Percentiles rank a stretch among this genome's conserved stretches.
Evolutionary conservation across 2,797 vertebrate genomes (phyloP).

Genomic region (Mormyrops attenuatus): DNA sequence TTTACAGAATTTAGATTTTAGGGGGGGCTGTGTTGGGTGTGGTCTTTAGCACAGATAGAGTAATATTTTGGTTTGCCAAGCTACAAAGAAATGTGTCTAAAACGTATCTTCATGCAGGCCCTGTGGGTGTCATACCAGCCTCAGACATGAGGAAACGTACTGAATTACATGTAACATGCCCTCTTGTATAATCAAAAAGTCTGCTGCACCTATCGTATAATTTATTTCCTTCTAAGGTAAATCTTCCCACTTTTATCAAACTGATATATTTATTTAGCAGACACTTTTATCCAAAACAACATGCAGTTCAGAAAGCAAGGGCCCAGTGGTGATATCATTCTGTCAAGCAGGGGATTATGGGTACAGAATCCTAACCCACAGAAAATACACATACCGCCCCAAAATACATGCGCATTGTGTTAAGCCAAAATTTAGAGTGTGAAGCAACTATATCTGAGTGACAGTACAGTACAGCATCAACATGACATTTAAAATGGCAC

Average conservation of each 20-base stretch:
- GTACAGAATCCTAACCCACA: background rate
- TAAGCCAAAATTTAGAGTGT: background rate
- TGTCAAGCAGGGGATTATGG: background rate
- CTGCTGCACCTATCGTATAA: background rate
- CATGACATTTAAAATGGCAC: constrained; percentile 16
- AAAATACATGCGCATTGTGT: background rate
- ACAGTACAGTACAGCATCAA: background rate
- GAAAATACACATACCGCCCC: background rate
- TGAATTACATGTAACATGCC: background rate
- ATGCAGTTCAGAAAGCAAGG: background rate
- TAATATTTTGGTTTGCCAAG: background rate
- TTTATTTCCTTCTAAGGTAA: background rate
- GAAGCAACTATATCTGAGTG: background rate
- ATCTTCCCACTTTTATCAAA: background rate
- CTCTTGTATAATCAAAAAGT: background rate
- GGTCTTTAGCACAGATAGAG: background rate
- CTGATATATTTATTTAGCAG: background rate
- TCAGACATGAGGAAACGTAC: background rate
- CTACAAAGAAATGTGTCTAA: background rate
- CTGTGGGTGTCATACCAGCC: background rate
- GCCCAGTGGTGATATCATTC: background rate
- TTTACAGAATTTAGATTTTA: background rate
- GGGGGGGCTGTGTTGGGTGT: background rate
- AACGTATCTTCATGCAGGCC: background rate
- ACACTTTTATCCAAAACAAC: background rate